Evolutionary conservation across 2,797 vertebrate genomes (phyloP).

Genomic region (Phalloptychus januarius): DNA sequence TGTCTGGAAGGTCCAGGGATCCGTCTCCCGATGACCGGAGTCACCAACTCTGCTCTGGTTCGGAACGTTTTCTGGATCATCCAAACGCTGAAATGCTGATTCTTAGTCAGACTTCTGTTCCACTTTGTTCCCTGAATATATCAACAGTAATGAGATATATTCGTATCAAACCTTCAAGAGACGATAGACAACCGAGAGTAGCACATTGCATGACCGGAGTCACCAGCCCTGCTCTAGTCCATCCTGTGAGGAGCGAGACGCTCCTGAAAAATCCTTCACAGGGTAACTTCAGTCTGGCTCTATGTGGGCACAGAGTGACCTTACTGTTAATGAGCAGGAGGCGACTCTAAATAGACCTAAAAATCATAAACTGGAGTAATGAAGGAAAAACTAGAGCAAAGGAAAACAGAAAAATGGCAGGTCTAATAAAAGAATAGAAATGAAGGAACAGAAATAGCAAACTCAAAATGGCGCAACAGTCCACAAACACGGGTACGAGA

Average conservation of each 20-base stretch:
- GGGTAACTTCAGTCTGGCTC: background rate
- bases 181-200: background rate
- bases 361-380: too few relatives aligned
- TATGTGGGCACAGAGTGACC: background rate
- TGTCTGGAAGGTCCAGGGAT: too few relatives aligned
- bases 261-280: background rate
- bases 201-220: background rate
- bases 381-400: too few relatives aligned
- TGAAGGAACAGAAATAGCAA: too few relatives aligned
- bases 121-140: background rate
- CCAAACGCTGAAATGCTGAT: too few relatives aligned
- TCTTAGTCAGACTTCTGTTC: background rate
- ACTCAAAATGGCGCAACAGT: too few relatives aligned
- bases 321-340: background rate
- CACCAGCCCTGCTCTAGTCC: background rate
- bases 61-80: too few relatives aligned
- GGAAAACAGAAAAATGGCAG: too few relatives aligned
- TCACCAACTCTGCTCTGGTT: too few relatives aligned
- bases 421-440: too few relatives aligned
- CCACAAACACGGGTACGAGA: background rate
- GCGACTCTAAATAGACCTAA: too few relatives aligned
- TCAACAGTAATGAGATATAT: background rate
- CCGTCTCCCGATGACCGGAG: too few relatives aligned
- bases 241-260: background rate
- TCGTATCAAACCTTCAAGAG: background rate